Percentiles rank a stretch among this genome's conserved stretches.
Conservation (phyloP, 2,888 invertebrate genomes). For the Sicus ferrugineus region DNA sequence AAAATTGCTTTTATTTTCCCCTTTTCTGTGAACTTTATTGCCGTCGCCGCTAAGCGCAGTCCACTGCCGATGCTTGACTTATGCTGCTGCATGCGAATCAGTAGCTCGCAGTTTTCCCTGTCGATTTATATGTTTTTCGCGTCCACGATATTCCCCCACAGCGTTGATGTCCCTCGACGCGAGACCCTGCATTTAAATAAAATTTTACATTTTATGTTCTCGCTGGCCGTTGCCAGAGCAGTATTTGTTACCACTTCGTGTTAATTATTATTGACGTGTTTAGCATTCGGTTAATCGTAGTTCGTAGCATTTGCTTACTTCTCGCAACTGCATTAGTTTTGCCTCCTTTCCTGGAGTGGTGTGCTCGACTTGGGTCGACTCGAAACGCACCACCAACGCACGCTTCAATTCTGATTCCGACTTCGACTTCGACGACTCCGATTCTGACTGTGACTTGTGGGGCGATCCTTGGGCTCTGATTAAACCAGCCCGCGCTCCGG, state of each 20-base stretch:
- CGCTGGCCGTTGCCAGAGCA: background rate
- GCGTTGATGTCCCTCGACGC: background rate
- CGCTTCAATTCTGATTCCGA: background rate
- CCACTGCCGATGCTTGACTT: constrained; percentile 24
- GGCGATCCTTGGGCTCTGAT: constrained; percentile 25
- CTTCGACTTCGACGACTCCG: background rate
- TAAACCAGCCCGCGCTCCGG: constrained; percentile 16
- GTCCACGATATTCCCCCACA: background rate
- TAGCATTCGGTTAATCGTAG: constrained; percentile 30
- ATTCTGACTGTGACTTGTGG: constrained; percentile 3
- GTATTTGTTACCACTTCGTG: constrained; percentile 24
- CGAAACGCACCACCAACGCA: constrained; percentile 3
- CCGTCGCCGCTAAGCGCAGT: background rate
- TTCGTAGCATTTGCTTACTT: constrained; percentile 16
- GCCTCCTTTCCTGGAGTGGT: background rate
- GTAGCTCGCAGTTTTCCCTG: constrained; percentile 16
- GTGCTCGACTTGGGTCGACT: background rate
- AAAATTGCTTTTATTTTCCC: background rate
- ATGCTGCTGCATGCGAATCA: constrained; percentile 14
- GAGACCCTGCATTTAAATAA: constrained; percentile 13
- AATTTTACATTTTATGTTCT: background rate
- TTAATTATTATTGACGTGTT: constrained; percentile 34
- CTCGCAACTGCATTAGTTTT: constrained; percentile 23
- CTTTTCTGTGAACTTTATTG: background rate
- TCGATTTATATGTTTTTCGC: constrained; percentile 4